A percentile compares a stretch with the other conserved stretches of the same genome.
Conservation (phyloP, 2,797 vertebrate species). For the Fundulus diaphanus region DNA sequence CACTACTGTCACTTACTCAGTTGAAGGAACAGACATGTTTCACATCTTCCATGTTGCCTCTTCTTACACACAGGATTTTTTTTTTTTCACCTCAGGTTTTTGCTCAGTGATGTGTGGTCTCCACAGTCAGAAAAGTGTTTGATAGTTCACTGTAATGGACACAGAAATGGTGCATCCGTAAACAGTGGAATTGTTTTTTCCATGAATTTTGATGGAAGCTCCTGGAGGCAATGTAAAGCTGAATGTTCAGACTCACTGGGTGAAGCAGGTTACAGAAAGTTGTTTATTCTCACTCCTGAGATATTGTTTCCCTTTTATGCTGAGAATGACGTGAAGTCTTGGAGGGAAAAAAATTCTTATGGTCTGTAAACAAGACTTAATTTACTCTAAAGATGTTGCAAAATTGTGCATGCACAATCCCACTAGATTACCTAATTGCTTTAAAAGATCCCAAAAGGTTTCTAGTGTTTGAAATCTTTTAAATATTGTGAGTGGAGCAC, state of each 20-base stretch:
- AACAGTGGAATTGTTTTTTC: not conserved
- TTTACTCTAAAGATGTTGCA: not conserved
- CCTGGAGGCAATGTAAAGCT: too few species aligned
- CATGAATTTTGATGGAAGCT: too few species aligned
- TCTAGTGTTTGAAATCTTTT: too few species aligned
- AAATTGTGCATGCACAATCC: not conserved
- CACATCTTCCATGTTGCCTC: not conserved
- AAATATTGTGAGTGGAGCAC: too few species aligned
- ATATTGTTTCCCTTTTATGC: not conserved
- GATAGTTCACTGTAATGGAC: not conserved
- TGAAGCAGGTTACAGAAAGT: not conserved
- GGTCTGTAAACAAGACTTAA: not conserved
- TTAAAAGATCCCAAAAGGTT: not conserved
- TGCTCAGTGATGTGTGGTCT: constrained; percentile 4
- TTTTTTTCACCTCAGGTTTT: constrained; percentile 5
- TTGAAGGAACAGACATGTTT: not conserved
- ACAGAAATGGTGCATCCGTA: not conserved
- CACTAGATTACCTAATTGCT: not conserved
- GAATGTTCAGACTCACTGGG: not conserved
- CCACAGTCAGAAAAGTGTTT: not conserved
- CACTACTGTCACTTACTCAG: constrained; percentile 1
- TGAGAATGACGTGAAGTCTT: not conserved
- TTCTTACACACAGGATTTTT: not conserved
- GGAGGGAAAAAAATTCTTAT: not conserved
- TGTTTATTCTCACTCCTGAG: not conserved